Base-by-base conservation (phyloP, 2,888 invertebrate species). In the Mythimna lalbum region DNA sequence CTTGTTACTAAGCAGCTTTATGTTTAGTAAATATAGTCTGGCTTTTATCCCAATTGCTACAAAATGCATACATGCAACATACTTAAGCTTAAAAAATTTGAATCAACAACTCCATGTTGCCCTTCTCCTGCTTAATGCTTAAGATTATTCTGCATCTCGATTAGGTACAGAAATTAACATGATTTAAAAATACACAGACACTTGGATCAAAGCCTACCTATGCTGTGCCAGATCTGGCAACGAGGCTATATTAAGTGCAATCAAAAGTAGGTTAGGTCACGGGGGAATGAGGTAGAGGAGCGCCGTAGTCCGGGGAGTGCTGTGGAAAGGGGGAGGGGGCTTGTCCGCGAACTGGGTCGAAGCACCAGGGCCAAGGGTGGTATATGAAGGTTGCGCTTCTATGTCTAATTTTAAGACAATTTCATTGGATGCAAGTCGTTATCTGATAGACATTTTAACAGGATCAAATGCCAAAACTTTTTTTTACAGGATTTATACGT, bases 281-380 rank as follows among this genome's bases (percentile, higher is more conserved):
- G 84, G 87, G 88, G 88, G 86, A 89, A 89, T 73, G 86, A 84
- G 87, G 87, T 82, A 79, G 84, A 82, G 87, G 77, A 80, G 83
- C n/a, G 59, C 61, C 52, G 56, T 61, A 59, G 49, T 49, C 63
- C 68, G 68, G 69, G 63, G 60, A 59, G 79, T 81, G 86, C 14
- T 68, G 81, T 73, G 73, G 79, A 73, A 76, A 61, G 79, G 64
- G 78, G 80, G 27, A 27, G 79, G 79, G 85, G 74, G 66, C 77
- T 76, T 89, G 87, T 87, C 84, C 84, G 86, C 86, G 87, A 95
- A 91, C 92, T 94, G 91, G 94, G 95, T 94, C 94, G 89, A 89
- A 92, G 85, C 89, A 92, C 94, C 95, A 95, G 94, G 95, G 95
- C 95, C 95, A 95, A 95, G 95, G 95, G 94, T 95, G 94, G 90